Percentiles rank a stretch among this genome's conserved stretches.
phyloP scores from a whole-genome alignment of 53 echinoderm and acorn worm species.

The Stichopus horrens region DNA sequence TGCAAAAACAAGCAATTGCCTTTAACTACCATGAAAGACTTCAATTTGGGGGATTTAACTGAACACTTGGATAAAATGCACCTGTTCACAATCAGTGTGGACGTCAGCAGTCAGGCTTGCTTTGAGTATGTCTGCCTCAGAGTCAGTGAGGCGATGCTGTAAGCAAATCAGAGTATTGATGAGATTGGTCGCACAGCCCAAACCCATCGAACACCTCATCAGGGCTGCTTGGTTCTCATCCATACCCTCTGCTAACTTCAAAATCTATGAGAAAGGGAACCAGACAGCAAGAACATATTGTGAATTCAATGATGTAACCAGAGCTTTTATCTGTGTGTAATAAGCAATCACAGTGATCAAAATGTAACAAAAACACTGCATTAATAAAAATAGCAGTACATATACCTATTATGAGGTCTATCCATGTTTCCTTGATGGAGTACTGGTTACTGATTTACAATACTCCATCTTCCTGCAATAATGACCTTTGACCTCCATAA shows the following conservation, averaged over 20 bases:
- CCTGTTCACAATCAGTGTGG: constrained; percentile 81
- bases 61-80: constrained; percentile 13
- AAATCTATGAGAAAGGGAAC: constrained; percentile 62
- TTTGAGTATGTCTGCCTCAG: constrained; percentile 68
- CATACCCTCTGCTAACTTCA: constrained; percentile 92
- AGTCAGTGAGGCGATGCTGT: constrained; percentile 64
- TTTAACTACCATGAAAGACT: too few relatives aligned
- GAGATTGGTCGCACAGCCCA: constrained; percentile 85
- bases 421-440: too few relatives aligned
- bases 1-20: too few relatives aligned
- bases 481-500: too few relatives aligned
- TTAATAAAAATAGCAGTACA: background rate
- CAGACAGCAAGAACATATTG: background rate
- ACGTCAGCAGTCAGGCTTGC: constrained; percentile 73
- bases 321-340: background rate
- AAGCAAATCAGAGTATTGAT: constrained; percentile 72
- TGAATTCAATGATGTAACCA: background rate
- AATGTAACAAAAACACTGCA: background rate
- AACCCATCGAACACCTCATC: constrained; percentile 86
- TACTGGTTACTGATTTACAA: too few relatives aligned
- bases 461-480: too few relatives aligned
- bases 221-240: constrained; percentile 93
- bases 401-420: background rate
- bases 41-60: too few relatives aligned
- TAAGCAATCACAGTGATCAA: background rate